Conservation (phyloP, 2,888 invertebrate species). For the Dasysyrphus tricinctus region DNA sequence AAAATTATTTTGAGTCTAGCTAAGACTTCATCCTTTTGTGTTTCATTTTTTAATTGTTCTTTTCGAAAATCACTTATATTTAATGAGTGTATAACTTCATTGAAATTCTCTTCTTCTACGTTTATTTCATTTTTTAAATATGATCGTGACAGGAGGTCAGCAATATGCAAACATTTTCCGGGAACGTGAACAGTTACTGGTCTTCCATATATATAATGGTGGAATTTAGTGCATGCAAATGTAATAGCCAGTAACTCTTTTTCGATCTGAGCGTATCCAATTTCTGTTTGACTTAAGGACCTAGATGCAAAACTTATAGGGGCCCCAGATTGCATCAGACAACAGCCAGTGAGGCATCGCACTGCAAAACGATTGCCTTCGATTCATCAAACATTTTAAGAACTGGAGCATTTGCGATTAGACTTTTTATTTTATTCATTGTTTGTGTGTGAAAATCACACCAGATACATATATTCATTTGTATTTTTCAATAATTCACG, state of each 20-base stretch:
- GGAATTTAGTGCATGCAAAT: slow-evolving; percentile 54
- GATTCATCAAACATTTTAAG: too few relatives aligned
- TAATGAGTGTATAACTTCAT: slow-evolving; percentile 48
- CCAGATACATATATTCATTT: too few relatives aligned
- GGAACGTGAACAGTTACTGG: slow-evolving; percentile 35
- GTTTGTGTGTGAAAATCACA: too few relatives aligned
- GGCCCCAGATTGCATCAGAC: neutral
- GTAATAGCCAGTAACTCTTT: slow-evolving; percentile 72
- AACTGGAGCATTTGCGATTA: too few relatives aligned
- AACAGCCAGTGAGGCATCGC: slow-evolving; percentile 39
- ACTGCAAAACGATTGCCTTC: too few relatives aligned
- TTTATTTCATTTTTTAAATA: slow-evolving; percentile 1
- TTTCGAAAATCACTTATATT: slow-evolving; percentile 49
- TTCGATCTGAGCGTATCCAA: slow-evolving; percentile 69
- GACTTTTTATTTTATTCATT: too few relatives aligned
- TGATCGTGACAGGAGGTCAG: slow-evolving; percentile 44
- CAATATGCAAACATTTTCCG: slow-evolving; percentile 35
- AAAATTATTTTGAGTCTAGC: slow-evolving; percentile 25
- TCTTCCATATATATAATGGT: slow-evolving; percentile 35
- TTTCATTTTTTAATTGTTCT: slow-evolving; percentile 30
- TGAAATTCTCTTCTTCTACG: slow-evolving; percentile 43
- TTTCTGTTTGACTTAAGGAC: slow-evolving; percentile 42
- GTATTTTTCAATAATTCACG: too few relatives aligned
- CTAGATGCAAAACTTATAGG: neutral
- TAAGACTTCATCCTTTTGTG: slow-evolving; percentile 39